phyloP scores from a whole-genome alignment of 2,797 vertebrate genomes.

The Distichodus sexfasciatus region DNA sequence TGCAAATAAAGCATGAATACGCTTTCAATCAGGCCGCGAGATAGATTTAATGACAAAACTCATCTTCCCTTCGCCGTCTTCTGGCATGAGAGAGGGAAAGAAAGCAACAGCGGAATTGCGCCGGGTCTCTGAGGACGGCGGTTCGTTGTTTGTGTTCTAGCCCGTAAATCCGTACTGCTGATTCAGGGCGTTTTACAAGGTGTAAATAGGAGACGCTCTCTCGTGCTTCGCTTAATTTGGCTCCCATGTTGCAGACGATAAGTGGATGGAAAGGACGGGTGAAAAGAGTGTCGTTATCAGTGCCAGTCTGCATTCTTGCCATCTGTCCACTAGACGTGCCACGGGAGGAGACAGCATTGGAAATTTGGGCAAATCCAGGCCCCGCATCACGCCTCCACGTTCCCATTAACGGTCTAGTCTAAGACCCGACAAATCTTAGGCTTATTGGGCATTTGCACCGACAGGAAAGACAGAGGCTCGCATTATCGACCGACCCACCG shows the following conservation, averaged over 20 bases:
- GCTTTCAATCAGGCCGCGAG: slow-evolving; percentile 63
- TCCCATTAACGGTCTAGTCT: slow-evolving; percentile 11
- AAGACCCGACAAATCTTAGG: slow-evolving; percentile 12
- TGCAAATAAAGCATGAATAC: slow-evolving; percentile 68
- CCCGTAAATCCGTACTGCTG: not conserved
- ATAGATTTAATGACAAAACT: slow-evolving; percentile 72
- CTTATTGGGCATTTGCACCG: slow-evolving; percentile 3
- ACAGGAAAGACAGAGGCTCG: not conserved
- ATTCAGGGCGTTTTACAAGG: slow-evolving; percentile 1
- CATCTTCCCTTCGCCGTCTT: slow-evolving; percentile 58
- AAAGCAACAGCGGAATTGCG: slow-evolving; percentile 53
- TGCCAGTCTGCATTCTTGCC: slow-evolving; percentile 26
- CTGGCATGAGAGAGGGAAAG: slow-evolving; percentile 46
- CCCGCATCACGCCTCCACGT: slow-evolving; percentile 32
- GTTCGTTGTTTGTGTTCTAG: slow-evolving; percentile 5
- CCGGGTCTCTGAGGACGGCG: slow-evolving; percentile 47
- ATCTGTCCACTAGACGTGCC: too few relatives aligned
- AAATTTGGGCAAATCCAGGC: too few relatives aligned
- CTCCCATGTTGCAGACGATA: slow-evolving; percentile 57
- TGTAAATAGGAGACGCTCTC: slow-evolving; percentile 35
- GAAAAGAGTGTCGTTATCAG: slow-evolving; percentile 56
- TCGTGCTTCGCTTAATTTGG: slow-evolving; percentile 53
- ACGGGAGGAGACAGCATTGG: slow-evolving; percentile 15
- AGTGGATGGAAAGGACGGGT: slow-evolving; percentile 63
- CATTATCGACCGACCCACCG: not conserved